Conservation (phyloP, 2,888 invertebrate species). For the Ophion costatus region DNA sequence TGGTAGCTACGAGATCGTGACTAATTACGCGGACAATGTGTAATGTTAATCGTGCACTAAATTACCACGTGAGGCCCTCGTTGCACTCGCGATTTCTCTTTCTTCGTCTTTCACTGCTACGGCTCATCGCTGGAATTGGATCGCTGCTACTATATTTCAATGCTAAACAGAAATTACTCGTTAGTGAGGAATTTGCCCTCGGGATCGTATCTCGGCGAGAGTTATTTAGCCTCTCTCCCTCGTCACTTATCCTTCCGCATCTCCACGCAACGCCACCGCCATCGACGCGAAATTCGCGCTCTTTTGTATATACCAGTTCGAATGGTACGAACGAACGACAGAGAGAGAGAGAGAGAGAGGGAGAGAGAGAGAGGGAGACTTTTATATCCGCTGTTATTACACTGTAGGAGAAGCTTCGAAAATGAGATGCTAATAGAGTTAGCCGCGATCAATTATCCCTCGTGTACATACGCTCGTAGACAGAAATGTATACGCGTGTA, state of each 20-base stretch:
- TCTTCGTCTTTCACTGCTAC: slow-evolving; percentile 31
- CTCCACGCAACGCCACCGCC: slow-evolving; percentile 4
- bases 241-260: slow-evolving; percentile 49
- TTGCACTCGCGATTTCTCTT: slow-evolving; percentile 30
- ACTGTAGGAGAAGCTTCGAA: slow-evolving; percentile 31
- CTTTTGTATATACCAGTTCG: not conserved
- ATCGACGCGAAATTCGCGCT: slow-evolving; percentile 4
- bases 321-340: not conserved
- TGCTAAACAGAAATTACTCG: slow-evolving; percentile 71
- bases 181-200: slow-evolving; percentile 71
- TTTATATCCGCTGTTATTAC: not conserved
- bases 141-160: slow-evolving; percentile 68
- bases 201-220: slow-evolving; percentile 66
- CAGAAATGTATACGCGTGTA: slow-evolving; percentile 3
- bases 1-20: slow-evolving; percentile 64
- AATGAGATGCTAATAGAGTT: slow-evolving; percentile 62
- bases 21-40: slow-evolving; percentile 71
- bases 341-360: no score
- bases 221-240: slow-evolving; percentile 56
- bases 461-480: slow-evolving; percentile 9
- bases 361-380: not conserved
- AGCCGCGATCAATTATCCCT: slow-evolving; percentile 48
- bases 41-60: slow-evolving; percentile 69
- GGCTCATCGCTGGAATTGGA: slow-evolving; percentile 53
- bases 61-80: slow-evolving; percentile 60